A percentile compares a stretch with the other conserved stretches of the same genome.
Evolutionary conservation across 2,797 vertebrate genomes (phyloP).

Genomic region (Diglossa cyanea): DNA sequence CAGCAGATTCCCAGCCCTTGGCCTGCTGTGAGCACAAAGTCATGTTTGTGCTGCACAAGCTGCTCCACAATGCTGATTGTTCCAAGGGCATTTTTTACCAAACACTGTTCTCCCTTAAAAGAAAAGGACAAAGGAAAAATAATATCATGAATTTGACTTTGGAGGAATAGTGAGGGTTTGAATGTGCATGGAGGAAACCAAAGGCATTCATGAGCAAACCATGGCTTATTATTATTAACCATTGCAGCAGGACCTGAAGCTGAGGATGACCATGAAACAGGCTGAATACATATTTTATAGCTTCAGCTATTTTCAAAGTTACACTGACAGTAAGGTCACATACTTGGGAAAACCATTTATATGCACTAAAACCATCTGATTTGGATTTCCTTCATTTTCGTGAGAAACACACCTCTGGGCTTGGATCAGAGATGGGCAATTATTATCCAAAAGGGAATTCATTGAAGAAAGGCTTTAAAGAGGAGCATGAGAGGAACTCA

Average conservation of each 20-base stretch:
- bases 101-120: background rate
- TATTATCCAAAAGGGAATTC: background rate
- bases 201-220: background rate
- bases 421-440: background rate
- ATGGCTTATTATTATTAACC: background rate
- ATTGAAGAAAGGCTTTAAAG: background rate
- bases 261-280: background rate
- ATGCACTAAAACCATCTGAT: background rate
- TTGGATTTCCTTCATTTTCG: background rate
- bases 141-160: background rate
- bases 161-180: background rate
- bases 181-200: background rate
- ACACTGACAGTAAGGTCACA: background rate
- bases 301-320: background rate
- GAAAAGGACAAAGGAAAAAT: background rate
- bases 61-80: constrained; percentile 32
- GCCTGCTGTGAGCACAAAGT: background rate
- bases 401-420: background rate
- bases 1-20: background rate
- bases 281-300: background rate
- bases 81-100: background rate
- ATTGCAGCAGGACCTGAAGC: background rate
- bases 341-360: background rate
- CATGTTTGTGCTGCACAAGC: constrained; percentile 28
- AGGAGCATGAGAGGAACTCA: background rate